Evolutionary conservation across 2,113 vertebrate genomes (phyloP).

Genomic region (Chlorocebus sabaeus): DNA sequence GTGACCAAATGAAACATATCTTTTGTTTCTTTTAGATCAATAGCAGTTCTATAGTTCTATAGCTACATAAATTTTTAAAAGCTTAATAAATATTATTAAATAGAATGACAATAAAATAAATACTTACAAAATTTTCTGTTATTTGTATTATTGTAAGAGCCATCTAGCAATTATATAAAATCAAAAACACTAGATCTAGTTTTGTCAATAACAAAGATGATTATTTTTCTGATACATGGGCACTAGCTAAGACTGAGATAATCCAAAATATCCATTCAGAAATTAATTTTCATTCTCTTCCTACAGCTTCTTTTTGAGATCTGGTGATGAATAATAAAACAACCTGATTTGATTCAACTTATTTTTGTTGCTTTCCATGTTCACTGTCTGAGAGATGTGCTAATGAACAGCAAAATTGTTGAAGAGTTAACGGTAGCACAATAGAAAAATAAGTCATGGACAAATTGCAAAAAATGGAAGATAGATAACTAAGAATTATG

Average conservation of each 20-base stretch:
- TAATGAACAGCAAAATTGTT: slow-evolving; percentile 61
- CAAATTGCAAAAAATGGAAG: neutral
- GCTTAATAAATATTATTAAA: neutral
- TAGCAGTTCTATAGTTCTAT: neutral
- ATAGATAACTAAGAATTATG: slow-evolving; percentile 13
- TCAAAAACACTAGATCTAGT: neutral
- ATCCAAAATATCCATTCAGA: slow-evolving; percentile 40
- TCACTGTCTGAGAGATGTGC: slow-evolving; percentile 53
- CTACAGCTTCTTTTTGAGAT: slow-evolving; percentile 45
- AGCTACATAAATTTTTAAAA: neutral
- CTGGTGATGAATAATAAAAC: slow-evolving; percentile 45
- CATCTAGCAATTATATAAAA: neutral
- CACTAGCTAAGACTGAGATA: slow-evolving; percentile 25
- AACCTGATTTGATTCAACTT: slow-evolving; percentile 21
- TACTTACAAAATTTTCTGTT: neutral
- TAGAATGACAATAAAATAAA: neutral
- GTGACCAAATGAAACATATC: neutral
- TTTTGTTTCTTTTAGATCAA: neutral
- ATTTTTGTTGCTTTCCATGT: slow-evolving; percentile 44
- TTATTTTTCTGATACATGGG: slow-evolving; percentile 1
- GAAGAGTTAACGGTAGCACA: slow-evolving; percentile 31
- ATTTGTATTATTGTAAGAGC: neutral
- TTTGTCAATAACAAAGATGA: slow-evolving; percentile 27
- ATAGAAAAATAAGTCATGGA: slow-evolving; percentile 45
- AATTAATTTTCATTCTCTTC: slow-evolving; percentile 59